These are phyloP conservation scores for Xenops minutus DNA, from an alignment of 2,797 vertebrate species.

Conservation along the genomic window DNA sequence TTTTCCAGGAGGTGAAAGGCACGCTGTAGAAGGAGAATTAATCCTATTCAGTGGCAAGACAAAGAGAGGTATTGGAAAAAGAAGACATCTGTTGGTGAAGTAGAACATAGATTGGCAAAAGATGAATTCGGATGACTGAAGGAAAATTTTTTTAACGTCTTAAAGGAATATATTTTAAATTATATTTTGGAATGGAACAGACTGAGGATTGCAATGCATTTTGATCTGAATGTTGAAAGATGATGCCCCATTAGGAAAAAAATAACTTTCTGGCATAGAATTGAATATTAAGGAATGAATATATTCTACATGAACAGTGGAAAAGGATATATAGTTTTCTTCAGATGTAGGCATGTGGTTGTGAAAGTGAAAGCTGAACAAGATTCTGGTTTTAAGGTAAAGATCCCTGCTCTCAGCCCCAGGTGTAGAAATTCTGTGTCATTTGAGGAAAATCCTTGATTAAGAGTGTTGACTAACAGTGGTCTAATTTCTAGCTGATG, in stretches of 20 bases:
- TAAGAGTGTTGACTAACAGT: not conserved
- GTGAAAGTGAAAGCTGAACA: not conserved
- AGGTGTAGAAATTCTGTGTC: not conserved
- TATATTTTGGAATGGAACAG: not conserved
- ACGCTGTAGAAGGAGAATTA: not conserved
- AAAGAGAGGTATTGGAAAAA: conserved; percentile 25
- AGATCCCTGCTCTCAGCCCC: not conserved
- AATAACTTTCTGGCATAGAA: not conserved
- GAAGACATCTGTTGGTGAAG: not conserved
- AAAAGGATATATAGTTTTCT: not conserved
- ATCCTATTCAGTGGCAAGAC: not conserved
- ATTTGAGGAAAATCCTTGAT: not conserved
- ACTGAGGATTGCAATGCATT: not conserved
- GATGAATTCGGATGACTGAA: conserved; percentile 17
- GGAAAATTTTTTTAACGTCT: not conserved
- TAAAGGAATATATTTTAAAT: not conserved
- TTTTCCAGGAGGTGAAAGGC: not conserved
- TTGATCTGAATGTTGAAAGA: not conserved
- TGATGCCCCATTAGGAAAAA: conserved; percentile 7
- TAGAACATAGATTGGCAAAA: conserved; percentile 39
- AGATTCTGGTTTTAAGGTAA: not conserved
- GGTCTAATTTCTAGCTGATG: not conserved
- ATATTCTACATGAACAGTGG: not conserved
- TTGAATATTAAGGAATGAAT: not conserved
- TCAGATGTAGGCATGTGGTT: not conserved